Conservation (phyloP, 2,888 invertebrate species). For the Didymodactylos carnosus region DNA sequence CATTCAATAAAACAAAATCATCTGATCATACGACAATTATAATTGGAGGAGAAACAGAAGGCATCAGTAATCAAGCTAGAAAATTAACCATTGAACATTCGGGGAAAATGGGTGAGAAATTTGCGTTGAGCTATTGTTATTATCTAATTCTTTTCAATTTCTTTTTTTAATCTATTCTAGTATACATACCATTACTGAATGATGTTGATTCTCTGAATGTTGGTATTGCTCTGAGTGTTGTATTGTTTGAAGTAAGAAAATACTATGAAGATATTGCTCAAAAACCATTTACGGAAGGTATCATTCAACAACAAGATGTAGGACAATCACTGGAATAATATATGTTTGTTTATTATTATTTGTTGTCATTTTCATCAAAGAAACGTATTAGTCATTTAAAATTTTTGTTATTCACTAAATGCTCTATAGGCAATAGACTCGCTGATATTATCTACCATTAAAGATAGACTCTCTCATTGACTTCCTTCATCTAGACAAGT, state of each 20-base stretch:
- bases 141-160: too few relatives aligned
- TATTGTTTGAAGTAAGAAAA: slow-evolving; percentile 4
- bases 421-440: too few relatives aligned
- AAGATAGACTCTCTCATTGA: too few relatives aligned
- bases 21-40: neutral
- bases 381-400: too few relatives aligned
- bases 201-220: slow-evolving; percentile 9
- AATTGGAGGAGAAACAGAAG: slow-evolving; percentile 7
- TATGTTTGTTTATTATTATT: too few relatives aligned
- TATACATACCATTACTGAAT: slow-evolving; percentile 3
- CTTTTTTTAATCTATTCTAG: neutral
- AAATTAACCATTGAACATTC: neutral
- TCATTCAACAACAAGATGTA: neutral
- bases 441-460: too few relatives aligned
- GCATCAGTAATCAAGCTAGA: neutral
- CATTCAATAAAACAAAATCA: neutral
- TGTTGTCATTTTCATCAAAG: too few relatives aligned
- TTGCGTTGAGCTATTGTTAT: too few relatives aligned
- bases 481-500: too few relatives aligned
- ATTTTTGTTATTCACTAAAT: too few relatives aligned
- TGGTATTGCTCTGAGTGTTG: slow-evolving; percentile 2
- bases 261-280: neutral
- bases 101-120: neutral
- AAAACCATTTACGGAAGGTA: neutral
- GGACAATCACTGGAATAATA: too few relatives aligned